A percentile compares a stretch with the other conserved stretches of the same genome.
Conservation (phyloP, 2,888 invertebrate genomes). For the Colostygia pectinataria region DNA sequence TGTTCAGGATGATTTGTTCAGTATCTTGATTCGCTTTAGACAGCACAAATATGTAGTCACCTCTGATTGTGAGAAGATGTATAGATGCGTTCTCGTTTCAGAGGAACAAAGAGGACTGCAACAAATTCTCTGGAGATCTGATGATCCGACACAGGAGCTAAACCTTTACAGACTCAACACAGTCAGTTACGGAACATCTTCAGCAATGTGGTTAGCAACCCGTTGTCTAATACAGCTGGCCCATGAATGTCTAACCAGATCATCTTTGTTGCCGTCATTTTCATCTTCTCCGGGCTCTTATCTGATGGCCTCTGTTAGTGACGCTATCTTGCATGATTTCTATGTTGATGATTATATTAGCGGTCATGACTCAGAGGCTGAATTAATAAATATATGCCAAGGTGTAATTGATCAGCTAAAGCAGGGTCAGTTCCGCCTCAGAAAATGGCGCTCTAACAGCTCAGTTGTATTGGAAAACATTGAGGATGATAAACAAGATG, state of each 20-base stretch:
- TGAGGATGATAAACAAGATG: not conserved
- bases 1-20: not conserved
- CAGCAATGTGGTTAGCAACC: not conserved
- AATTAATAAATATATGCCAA: not conserved
- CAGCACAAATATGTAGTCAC: not conserved
- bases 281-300: no score
- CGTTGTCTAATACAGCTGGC: not conserved
- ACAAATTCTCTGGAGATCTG: not conserved
- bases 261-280: no score
- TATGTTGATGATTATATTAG: not conserved
- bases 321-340: not conserved
- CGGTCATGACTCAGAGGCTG: not conserved
- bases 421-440: not conserved
- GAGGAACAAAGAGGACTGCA: not conserved
- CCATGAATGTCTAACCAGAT: not conserved
- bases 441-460: not conserved
- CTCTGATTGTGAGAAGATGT: not conserved
- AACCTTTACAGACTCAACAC: not conserved
- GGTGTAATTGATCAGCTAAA: not conserved
- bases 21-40: not conserved
- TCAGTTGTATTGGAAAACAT: not conserved
- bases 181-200: not conserved
- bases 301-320: no score
- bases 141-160: not conserved
- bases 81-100: not conserved